Evolutionary conservation across 2,888 invertebrate species (phyloP), one percentile per base, ranked within the genome.

Genomic region (Encarsia formosa): DNA sequence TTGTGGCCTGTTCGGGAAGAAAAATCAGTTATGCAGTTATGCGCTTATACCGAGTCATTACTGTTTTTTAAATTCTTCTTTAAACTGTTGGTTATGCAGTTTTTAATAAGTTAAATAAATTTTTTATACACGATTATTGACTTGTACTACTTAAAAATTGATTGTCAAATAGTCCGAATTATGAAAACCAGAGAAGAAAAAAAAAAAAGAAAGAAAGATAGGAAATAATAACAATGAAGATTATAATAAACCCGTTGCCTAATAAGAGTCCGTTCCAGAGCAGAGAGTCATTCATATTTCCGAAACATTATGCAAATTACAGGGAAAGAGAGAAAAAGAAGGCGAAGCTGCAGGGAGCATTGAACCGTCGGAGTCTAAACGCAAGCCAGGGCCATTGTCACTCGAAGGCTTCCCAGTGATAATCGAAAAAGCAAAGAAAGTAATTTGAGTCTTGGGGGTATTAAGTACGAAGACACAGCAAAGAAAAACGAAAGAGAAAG

Each of bases 211-310:
- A 23, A 2, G 19, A 5, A 9, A 24, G 24, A 8, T 1, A 39
- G 31, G 15, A 15, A 38, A 38, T 9, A 13, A 11, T 5, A 18
- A 13, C 19, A 15, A 23, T 24, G 6, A 18, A 8, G 16, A 5
- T n/a, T 34, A 24, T 5, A 22, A 44, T 31, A 35, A 45, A 37
- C 45, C 43, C 26, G 37, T 44, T 20, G 18, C 37, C 31, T 24
- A 48, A 45, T 50, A 42, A 46, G 35, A 31, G n/a, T 22, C 38
- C 16, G 37, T 50, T 35, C 26, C 13, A 4, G 22, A 29, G 19
- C 13, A 35, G 24, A 39, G 26, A 48, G 54, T 54, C 56, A 52
- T 53, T 50, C 52, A 55, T 52, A 54, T 59, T 58, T 61, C 51
- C 52, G 56, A 54, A 54, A 47, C 47, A 54, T 54, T 50, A 54